These are phyloP conservation scores for Apocheima hispidaria DNA, from an alignment of 2,888 invertebrate genomes.

Conservation along the genomic window DNA sequence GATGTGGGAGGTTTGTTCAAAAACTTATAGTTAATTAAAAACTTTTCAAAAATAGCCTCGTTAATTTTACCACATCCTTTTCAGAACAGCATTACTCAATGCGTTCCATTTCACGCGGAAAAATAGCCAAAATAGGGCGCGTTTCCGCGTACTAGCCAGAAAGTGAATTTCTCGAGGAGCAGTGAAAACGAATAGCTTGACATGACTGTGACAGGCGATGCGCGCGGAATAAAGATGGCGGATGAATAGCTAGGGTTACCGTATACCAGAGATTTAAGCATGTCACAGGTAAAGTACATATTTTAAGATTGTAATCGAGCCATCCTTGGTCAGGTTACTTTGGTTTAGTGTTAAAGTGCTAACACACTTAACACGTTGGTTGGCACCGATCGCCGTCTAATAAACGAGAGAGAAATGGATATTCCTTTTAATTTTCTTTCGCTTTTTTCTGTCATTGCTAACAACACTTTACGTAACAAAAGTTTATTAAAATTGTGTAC, in stretches of 20 bases:
- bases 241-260: neutral
- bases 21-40: neutral
- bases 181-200: conserved; percentile 67
- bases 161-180: conserved; percentile 74
- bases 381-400: no score
- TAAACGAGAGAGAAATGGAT: no score
- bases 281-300: no score
- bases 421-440: no score
- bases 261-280: neutral
- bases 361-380: no score
- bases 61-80: conserved; percentile 23
- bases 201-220: conserved; percentile 25
- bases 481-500: no score
- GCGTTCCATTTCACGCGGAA: conserved; percentile 29
- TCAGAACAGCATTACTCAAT: conserved; percentile 23
- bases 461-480: no score
- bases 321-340: no score
- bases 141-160: conserved; percentile 62
- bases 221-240: conserved; percentile 33
- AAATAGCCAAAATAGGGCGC: conserved; percentile 42
- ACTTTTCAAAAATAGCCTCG: conserved; percentile 1
- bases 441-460: no score
- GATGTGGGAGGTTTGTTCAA: no score
- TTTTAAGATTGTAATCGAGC: no score
- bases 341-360: no score